Percentiles rank a stretch among this genome's conserved stretches.
Conservation (phyloP, 2,888 invertebrate genomes). For the Cerceris ruficornis region DNA sequence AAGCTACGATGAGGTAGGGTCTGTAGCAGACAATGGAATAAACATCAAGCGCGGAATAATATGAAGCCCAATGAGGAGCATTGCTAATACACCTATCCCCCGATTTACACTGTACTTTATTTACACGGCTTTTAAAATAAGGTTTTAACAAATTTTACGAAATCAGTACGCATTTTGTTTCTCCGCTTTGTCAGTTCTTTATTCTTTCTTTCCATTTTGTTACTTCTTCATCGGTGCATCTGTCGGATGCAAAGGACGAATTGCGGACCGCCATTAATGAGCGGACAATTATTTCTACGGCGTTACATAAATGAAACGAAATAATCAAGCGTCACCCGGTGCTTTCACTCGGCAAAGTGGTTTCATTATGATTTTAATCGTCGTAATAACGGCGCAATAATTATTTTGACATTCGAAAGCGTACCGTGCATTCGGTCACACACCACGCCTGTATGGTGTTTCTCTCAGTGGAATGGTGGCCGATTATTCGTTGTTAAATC, state of each 20-base stretch:
- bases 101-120: too few species aligned
- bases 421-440: slow-evolving; percentile 5
- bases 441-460: background rate
- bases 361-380: slow-evolving; percentile 46
- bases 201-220: background rate
- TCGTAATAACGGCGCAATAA: slow-evolving; percentile 17
- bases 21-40: too few species aligned
- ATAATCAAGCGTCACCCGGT: slow-evolving; percentile 32
- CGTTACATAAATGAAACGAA: slow-evolving; percentile 33
- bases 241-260: background rate
- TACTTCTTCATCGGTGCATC: background rate
- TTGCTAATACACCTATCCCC: too few species aligned
- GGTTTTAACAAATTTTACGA: too few species aligned
- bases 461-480: background rate
- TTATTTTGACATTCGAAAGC: slow-evolving; percentile 19
- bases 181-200: slow-evolving; percentile 17
- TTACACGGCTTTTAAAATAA: too few species aligned
- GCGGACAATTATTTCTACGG: slow-evolving; percentile 23
- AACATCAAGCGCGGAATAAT: too few species aligned
- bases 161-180: background rate
- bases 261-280: slow-evolving; percentile 12
- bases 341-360: slow-evolving; percentile 44
- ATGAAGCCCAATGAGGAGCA: too few species aligned
- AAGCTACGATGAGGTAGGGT: too few species aligned
- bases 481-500: too few species aligned